Evolutionary conservation across 2,113 vertebrate species (phyloP).

Genomic region (Chaenocephalus aceratus): DNA sequence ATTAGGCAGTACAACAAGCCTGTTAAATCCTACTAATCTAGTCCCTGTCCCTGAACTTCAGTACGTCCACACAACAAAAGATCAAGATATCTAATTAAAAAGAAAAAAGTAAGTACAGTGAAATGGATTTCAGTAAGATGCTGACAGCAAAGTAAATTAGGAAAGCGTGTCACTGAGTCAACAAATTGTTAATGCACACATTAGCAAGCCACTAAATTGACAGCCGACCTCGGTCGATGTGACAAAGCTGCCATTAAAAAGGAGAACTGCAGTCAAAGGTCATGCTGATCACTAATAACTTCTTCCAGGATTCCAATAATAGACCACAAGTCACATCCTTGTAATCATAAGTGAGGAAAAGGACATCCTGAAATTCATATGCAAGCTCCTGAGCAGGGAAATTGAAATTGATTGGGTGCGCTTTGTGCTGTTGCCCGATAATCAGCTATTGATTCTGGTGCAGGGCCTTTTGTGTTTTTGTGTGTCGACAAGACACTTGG

Average conservation of each 20-base stretch:
- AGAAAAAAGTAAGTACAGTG: neutral
- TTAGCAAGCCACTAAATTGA: conserved; percentile 45
- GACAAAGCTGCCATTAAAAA: conserved; percentile 44
- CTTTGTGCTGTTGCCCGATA: conserved; percentile 48
- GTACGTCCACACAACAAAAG: neutral
- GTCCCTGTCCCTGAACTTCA: neutral
- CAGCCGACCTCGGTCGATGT: conserved; percentile 55
- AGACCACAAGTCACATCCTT: neutral
- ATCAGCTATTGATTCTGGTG: conserved; percentile 70
- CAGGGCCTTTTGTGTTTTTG: conserved; percentile 36
- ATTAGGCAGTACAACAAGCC: conserved; percentile 8
- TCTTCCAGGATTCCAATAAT: conserved; percentile 32
- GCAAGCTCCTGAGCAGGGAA: conserved; percentile 36
- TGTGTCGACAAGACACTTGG: conserved; percentile 40
- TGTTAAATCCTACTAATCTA: conserved; percentile 3
- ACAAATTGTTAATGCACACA: conserved; percentile 12
- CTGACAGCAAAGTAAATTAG: conserved; percentile 29
- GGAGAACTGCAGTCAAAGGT: conserved; percentile 50
- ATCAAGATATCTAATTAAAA: neutral
- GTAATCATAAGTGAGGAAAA: conserved; percentile 38
- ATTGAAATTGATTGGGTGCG: conserved; percentile 67
- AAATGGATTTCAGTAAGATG: neutral
- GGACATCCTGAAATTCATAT: conserved; percentile 35
- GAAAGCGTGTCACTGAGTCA: conserved; percentile 28
- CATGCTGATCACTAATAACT: conserved; percentile 25